Evolutionary conservation across 2,888 invertebrate genomes (phyloP).

Genomic region (Dendrolimus houi): DNA sequence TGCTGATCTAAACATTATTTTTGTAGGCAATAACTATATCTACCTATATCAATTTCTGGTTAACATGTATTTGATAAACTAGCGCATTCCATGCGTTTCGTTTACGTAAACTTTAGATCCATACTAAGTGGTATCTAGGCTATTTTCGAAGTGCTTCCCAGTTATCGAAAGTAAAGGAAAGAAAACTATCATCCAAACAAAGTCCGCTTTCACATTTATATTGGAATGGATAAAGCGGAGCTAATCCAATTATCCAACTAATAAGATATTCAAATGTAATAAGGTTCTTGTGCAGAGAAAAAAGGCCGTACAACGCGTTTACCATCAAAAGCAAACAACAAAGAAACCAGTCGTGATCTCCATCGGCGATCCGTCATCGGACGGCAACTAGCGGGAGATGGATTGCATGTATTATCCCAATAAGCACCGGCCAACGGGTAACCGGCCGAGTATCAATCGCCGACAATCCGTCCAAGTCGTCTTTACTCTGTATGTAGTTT

Average conservation of each 20-base stretch:
- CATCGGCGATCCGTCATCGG: slow-evolving; percentile 68
- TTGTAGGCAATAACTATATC: too few species aligned
- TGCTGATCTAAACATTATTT: too few species aligned
- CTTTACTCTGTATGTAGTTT: slow-evolving; percentile 33
- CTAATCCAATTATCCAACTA: slow-evolving; percentile 48
- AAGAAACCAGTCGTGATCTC: slow-evolving; percentile 61
- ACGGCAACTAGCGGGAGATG: slow-evolving; percentile 52
- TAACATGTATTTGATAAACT: too few species aligned
- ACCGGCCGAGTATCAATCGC: slow-evolving; percentile 51
- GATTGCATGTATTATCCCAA: slow-evolving; percentile 65
- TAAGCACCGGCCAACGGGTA: slow-evolving; percentile 43
- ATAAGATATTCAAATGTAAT: slow-evolving; percentile 61
- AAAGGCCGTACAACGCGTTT: slow-evolving; percentile 49
- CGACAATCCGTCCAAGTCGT: slow-evolving; percentile 55
- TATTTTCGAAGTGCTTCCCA: too few species aligned
- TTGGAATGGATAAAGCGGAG: neutral
- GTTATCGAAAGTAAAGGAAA: too few species aligned
- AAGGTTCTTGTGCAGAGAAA: slow-evolving; percentile 54
- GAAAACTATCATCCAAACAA: too few species aligned
- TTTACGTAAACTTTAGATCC: too few species aligned
- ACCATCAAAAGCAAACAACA: slow-evolving; percentile 62
- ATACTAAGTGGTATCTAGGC: too few species aligned
- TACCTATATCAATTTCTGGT: too few species aligned
- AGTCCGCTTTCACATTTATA: too few species aligned
- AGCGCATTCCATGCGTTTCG: too few species aligned